phyloP scores from a whole-genome alignment of 2,888 invertebrate genomes.

The Phyllotreta striolata region DNA sequence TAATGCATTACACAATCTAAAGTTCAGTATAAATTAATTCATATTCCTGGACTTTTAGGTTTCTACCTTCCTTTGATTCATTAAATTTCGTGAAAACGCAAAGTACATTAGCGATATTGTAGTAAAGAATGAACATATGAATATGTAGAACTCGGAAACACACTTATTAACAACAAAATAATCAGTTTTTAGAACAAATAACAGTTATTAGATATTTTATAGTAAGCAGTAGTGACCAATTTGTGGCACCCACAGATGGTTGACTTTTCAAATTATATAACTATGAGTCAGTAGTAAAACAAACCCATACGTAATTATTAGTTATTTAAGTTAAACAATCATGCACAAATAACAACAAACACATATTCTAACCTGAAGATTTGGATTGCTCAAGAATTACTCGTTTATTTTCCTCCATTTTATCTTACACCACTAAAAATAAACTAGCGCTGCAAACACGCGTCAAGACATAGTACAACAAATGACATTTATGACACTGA shows the following conservation, averaged over 20 bases:
- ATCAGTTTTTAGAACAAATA: conserved; percentile 28
- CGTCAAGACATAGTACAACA: conserved; percentile 43
- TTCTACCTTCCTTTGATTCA: too few species aligned
- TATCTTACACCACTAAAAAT: conserved; percentile 45
- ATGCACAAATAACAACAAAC: conserved; percentile 26
- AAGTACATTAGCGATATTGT: not conserved
- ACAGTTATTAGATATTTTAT: conserved; percentile 23
- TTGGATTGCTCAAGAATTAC: conserved; percentile 59
- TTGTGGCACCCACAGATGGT: conserved; percentile 59
- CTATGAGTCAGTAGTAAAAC: conserved; percentile 44
- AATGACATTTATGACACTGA: conserved; percentile 26
- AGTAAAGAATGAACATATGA: not conserved
- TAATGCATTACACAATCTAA: too few species aligned
- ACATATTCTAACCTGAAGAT: conserved; percentile 57
- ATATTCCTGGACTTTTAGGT: too few species aligned
- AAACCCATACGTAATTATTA: conserved; percentile 35
- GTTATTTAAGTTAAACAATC: conserved; percentile 12
- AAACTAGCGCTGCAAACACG: conserved; percentile 42
- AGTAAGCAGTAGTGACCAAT: conserved; percentile 23
- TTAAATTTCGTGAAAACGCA: too few species aligned
- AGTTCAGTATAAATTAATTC: too few species aligned
- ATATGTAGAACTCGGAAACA: conserved; percentile 1
- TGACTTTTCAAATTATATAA: conserved; percentile 60
- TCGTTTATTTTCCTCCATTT: conserved; percentile 63
- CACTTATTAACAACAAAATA: conserved; percentile 18